Percentiles rank a stretch among this genome's conserved stretches.
These are phyloP conservation scores for Drosophila stalkeri DNA, from an alignment of 2,888 invertebrate species.

Conservation along the genomic window DNA sequence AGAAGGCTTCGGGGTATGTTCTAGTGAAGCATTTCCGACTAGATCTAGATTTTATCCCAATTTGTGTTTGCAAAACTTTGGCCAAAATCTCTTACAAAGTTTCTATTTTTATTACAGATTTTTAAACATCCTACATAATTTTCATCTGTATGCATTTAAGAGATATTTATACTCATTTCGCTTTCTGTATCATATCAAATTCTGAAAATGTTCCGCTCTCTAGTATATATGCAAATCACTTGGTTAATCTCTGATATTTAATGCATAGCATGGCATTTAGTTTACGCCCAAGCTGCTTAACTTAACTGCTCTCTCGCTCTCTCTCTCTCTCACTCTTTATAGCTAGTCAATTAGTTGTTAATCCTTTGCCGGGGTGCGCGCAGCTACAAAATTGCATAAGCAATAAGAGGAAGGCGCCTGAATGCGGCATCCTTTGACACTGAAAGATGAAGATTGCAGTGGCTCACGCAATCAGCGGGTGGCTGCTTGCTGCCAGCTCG, in stretches of 20 bases:
- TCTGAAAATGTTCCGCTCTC: not conserved
- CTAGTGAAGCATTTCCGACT: too few relatives aligned
- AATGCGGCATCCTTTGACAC: constrained; percentile 60
- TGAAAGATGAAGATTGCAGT: constrained; percentile 67
- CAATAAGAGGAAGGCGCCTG: constrained; percentile 36
- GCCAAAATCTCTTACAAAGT: not conserved
- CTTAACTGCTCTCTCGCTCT: not conserved
- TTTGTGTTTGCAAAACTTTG: not conserved
- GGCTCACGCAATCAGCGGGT: constrained; percentile 62
- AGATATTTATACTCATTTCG: not conserved
- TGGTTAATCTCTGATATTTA: not conserved
- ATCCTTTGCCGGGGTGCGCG: constrained; percentile 31
- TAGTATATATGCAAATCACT: not conserved
- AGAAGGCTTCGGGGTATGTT: too few relatives aligned
- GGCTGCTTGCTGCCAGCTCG: not conserved
- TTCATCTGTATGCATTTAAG: not conserved
- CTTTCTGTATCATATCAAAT: not conserved
- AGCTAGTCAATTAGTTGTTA: constrained; percentile 34
- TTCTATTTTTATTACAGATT: not conserved
- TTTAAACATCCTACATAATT: not conserved
- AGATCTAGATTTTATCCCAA: too few relatives aligned
- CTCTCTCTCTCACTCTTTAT: not conserved
- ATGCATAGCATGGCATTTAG: not conserved
- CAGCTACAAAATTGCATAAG: constrained; percentile 40
- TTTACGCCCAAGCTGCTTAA: constrained; percentile 29